Base-by-base conservation (phyloP, 2,888 invertebrate genomes). In the Hyposoter didymator region DNA sequence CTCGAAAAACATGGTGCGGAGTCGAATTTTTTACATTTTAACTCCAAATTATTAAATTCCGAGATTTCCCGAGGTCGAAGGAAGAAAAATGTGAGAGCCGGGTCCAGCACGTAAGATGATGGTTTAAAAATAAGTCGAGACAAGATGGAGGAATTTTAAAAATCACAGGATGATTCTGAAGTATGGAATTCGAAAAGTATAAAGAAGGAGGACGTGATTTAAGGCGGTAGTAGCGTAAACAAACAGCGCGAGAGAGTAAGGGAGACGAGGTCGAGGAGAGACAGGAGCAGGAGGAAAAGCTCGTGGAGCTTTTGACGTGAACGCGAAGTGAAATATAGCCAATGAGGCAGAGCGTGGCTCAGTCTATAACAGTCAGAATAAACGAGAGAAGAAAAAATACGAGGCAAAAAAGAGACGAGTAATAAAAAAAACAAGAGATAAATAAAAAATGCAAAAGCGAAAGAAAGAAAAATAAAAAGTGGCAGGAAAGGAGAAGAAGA, bases 291-390 rank as follows among this genome's bases (percentile, higher is more conserved):
- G 39, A 35, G n/a, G 49, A 35, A 35, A 73, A 55, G 55, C 73
- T 73, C 45, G 74, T 45, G n/a, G 66, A 35, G 64, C n/a, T 39
- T 28, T 39, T 14, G 35, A 69, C 43, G 75, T 4, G 52, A 28
- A 70, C 70, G 64, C 8, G 72, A 49, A 79, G 47, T 64, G 64
- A 80, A 73, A 80, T 73, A 80, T 59, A 28, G 66, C 59, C 6
- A 52, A 66, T 59, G 69, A 17, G 47, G 17, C n/a, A 14, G 52
- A 49, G 28, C 49, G 55, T 55, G 39, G 32, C 72, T 80, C 28
- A 19, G 67, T 81, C 73, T 67, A 67, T 81, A 52, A 73, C 52
- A 66, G 80, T 67, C 73, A 49, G 22, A 47, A 70, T 49, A 55
- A 32, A 43, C 22, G 19, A 70, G 62, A 39, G 10, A 47, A 62